Evolutionary conservation across 2,113 vertebrate species (phyloP), one percentile per base, ranked within the genome.

Genomic region (Nycticebus coucang): DNA sequence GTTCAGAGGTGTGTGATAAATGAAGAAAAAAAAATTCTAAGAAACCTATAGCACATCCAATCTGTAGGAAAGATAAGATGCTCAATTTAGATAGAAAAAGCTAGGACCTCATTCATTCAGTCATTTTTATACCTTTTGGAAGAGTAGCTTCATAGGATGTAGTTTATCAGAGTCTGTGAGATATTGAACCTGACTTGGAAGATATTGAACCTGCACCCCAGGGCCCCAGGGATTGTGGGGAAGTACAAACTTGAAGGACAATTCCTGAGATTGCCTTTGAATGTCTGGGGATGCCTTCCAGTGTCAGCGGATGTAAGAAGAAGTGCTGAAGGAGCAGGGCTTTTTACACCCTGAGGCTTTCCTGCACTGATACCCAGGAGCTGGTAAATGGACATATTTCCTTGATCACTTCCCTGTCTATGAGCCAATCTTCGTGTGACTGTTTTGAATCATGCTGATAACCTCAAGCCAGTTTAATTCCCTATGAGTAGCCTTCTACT

Each of bases 51-150:
- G 81, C 9, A 18, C 26, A 78, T 81, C 5, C 72, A 74, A 60
- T 97, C 71, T 87, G 5, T 33, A 68, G 71, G 66, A 85, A 85
- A 62, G 86, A 74, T 79, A 89, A 95, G 78, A 50, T 18, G 11
- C 37, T 93, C 68, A 78, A 41, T 95, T 95, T 96, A 79, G 91
- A 93, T 59, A 75, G 21, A 59, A 4, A 7, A 33, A 95, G 64
- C 33, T 13, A 82, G 19, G 35, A 37, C n/a, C 41, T 93, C 33
- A 55, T 95, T 94, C 13, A 28, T 30, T 78, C 60, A 53, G 66
- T 94, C 77, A 45, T 69, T 97, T 90, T 89, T 81, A 30, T 10
- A 77, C 50, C 83, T 92, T 53, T 41, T 77, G 55, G 94, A 97
- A 66, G 57, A 91, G 75, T 89, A 71, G 24, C 35, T 94, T 91